Evolutionary conservation across 2,797 vertebrate species (phyloP).

Genomic region (Trachurus trachurus): DNA sequence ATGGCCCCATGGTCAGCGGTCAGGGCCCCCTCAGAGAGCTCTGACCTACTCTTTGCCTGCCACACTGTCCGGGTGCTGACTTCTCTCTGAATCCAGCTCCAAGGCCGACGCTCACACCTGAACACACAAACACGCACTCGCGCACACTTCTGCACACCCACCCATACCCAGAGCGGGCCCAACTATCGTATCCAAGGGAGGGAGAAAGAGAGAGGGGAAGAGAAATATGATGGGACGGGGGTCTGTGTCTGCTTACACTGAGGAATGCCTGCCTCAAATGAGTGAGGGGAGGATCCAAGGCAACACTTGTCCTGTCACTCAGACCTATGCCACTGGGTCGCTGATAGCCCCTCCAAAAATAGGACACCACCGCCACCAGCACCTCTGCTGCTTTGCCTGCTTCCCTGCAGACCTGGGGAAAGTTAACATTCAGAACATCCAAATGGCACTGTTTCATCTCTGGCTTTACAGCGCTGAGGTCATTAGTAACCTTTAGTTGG

Average conservation of each 20-base stretch:
- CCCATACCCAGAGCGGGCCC: conserved; percentile 61
- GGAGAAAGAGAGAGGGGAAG: conserved; percentile 51
- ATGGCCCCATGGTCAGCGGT: conserved; percentile 78
- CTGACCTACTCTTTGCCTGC: conserved; percentile 70
- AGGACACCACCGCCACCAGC: conserved; percentile 62
- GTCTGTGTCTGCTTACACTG: conserved; percentile 82
- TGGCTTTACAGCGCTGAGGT: conserved; percentile 46
- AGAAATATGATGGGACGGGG: conserved; percentile 69
- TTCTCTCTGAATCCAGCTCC: conserved; percentile 67
- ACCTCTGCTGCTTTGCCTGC: conserved; percentile 57
- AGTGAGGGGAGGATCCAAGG: conserved; percentile 75
- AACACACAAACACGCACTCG: conserved; percentile 45
- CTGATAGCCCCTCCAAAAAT: conserved; percentile 86
- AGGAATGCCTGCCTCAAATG: conserved; percentile 82
- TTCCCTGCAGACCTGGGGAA: conserved; percentile 62
- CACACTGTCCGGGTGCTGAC: conserved; percentile 68
- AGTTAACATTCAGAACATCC: conserved; percentile 61
- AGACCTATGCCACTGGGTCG: conserved; percentile 73
- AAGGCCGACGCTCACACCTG: conserved; percentile 71
- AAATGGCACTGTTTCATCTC: conserved; percentile 62
- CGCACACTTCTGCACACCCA: conserved; percentile 51
- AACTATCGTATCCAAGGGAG: conserved; percentile 64
- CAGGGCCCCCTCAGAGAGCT: conserved; percentile 79
- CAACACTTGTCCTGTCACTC: conserved; percentile 90
- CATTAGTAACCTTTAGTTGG: conserved; percentile 52